Percentiles rank a stretch among this genome's conserved stretches.
Evolutionary conservation across 2,113 vertebrate species (phyloP).

Genomic region (Galbula dea): DNA sequence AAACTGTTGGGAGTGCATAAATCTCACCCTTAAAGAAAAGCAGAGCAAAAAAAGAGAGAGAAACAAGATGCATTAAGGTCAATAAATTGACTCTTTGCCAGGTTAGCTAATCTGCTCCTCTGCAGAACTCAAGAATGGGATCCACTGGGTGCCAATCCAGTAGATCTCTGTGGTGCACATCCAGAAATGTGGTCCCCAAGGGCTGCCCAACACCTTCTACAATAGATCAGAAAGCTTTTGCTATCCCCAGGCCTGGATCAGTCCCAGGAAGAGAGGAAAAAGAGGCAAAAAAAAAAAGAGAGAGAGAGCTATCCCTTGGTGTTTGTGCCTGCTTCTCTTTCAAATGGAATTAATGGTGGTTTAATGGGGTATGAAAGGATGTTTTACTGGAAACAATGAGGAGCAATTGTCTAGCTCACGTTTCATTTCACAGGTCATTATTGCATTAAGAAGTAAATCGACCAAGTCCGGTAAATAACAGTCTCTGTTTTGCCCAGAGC

Average conservation of each 20-base stretch:
- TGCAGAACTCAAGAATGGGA: not conserved
- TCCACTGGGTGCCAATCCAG: not conserved
- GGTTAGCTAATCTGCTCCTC: not conserved
- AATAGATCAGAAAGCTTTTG: not conserved
- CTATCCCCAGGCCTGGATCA: not conserved
- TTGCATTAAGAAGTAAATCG: conserved; percentile 88
- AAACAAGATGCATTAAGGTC: not conserved
- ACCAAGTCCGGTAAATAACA: conserved; percentile 87
- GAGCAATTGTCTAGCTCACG: conserved; percentile 84
- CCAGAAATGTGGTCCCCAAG: not conserved
- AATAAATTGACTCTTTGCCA: not conserved
- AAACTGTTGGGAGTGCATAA: not conserved
- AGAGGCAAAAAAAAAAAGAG: too few species aligned
- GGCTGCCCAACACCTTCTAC: not conserved
- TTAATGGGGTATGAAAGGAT: conserved; percentile 85
- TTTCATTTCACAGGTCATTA: conserved; percentile 90
- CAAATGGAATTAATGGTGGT: conserved; percentile 81
- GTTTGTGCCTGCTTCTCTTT: conserved; percentile 69
- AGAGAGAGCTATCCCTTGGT: conserved; percentile 43
- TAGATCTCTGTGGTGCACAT: not conserved
- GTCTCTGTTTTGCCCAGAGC: conserved; percentile 78
- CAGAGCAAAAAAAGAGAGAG: not conserved
- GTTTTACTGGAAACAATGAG: conserved; percentile 83
- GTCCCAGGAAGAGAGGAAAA: conserved; percentile 2
- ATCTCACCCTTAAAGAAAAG: not conserved